Base-by-base conservation (phyloP, 2,113 vertebrate genomes). In the Tichodroma muraria region DNA sequence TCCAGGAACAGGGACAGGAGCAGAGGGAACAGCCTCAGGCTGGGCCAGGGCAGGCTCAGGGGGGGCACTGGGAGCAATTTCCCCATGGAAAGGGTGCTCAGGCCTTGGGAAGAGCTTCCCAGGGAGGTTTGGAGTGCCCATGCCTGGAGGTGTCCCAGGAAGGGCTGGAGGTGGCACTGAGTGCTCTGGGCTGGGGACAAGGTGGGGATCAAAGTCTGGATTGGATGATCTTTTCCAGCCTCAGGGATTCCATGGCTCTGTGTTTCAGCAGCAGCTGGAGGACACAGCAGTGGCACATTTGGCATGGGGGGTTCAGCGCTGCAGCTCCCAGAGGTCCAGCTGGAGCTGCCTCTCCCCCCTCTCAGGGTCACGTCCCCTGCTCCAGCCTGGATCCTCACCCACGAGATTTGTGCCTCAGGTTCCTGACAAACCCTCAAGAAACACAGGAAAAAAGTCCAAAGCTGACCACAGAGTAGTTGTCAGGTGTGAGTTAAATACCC, bases 351-450 rank as follows among this genome's bases (percentile, higher is more conserved):
- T 59, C 47, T 45, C 27, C 25, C 15, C 20, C 21, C 23, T 6
- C 47, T 11, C 40, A 23, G 33, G 49, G 59, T 14, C 3, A 5
- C 35, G 37, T 5, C 22, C 16, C 21, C 30, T 53, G 80, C 53
- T 76, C 80, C 7, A 59, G 44, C 12, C 12, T 37, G 59, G 15
- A 18, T 44, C 31, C n/a, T 65, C 64, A 38, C 7, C 64, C 38
- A 8, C 0, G 1, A 8, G 6, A 23, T 54, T 49, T 53, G 42
- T 1, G 1, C 38, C 27, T 30, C 40, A 35, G 0, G 0, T 14
- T 9, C 13, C 1, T 1, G 11, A 42, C 3, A 64, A 88, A 31
- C 9, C n/a, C 22, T 77, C n/a, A 15, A 28, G 31, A 6, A 84
- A 25, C 33, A 47, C 42, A 52, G 35, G 6, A 25, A 21, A 28